Evolutionary conservation across 2,888 invertebrate genomes (phyloP).

Genomic region (Panopea generosa): DNA sequence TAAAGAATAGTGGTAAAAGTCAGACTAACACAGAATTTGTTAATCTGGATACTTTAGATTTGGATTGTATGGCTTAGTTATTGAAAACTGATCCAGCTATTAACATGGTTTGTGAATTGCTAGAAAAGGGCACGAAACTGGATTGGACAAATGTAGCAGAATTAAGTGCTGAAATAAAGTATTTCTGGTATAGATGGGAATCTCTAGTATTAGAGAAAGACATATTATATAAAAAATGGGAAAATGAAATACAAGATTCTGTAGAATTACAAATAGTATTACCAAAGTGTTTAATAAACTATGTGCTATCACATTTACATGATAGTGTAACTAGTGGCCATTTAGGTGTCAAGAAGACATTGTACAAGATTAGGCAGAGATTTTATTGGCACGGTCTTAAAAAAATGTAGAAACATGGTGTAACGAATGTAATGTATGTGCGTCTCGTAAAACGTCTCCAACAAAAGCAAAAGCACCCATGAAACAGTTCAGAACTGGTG

Average conservation of each 20-base stretch:
- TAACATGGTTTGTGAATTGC: slow-evolving; percentile 9
- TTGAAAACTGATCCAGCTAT: neutral
- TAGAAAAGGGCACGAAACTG: slow-evolving; percentile 18
- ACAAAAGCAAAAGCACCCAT: slow-evolving; percentile 10
- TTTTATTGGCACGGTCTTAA: slow-evolving; percentile 34
- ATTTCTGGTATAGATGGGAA: slow-evolving; percentile 43
- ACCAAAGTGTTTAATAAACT: slow-evolving; percentile 1
- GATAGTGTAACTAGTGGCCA: slow-evolving; percentile 20
- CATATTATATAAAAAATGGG: slow-evolving; percentile 25
- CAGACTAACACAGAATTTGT: neutral
- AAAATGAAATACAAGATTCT: neutral
- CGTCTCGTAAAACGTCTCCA: neutral
- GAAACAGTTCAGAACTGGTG: slow-evolving; percentile 8
- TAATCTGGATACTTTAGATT: neutral
- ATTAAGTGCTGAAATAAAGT: slow-evolving; percentile 22
- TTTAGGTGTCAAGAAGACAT: slow-evolving; percentile 30
- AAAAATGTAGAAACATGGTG: slow-evolving; percentile 30
- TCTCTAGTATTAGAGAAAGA: slow-evolving; percentile 31
- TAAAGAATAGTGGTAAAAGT: neutral
- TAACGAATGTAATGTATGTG: slow-evolving; percentile 12
- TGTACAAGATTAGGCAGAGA: slow-evolving; percentile 17
- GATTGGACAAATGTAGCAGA: slow-evolving; percentile 27
- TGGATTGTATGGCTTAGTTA: neutral
- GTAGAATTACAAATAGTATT: slow-evolving; percentile 9
- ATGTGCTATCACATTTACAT: slow-evolving; percentile 20